phyloP scores from a whole-genome alignment of 2,888 invertebrate genomes.

The Willowsia nigromaculata region DNA sequence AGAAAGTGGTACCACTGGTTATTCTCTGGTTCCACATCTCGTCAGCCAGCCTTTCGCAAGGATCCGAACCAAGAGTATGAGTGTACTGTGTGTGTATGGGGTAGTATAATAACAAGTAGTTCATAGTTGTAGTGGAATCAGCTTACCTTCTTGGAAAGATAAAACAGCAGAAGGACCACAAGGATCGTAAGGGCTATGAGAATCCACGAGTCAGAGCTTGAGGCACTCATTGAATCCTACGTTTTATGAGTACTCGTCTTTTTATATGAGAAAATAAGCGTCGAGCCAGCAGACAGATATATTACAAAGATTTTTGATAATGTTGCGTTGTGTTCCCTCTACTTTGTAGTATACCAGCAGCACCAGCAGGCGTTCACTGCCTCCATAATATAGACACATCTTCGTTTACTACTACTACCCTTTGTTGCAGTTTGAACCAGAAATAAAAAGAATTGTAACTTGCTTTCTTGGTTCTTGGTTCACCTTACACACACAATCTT shows the following conservation, averaged over 20 bases:
- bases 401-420: background rate
- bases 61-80: background rate
- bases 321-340: background rate
- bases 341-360: background rate
- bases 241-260: slow-evolving; percentile 21
- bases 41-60: background rate
- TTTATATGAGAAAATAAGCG: background rate
- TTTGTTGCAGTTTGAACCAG: background rate
- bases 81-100: background rate
- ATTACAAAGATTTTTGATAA: slow-evolving; percentile 26
- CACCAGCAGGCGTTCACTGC: background rate
- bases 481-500: slow-evolving; percentile 37
- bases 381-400: background rate
- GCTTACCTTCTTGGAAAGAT: slow-evolving; percentile 74
- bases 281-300: slow-evolving; percentile 4
- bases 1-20: slow-evolving; percentile 1
- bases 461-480: background rate
- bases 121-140: slow-evolving; percentile 18
- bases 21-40: background rate
- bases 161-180: slow-evolving; percentile 73
- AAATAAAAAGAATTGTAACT: background rate
- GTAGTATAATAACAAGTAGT: background rate
- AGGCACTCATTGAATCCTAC: slow-evolving; percentile 65
- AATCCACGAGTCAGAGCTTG: slow-evolving; percentile 75
- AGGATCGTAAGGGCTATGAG: slow-evolving; percentile 72